Evolutionary conservation across 1,140 invertebrate genomes (phyloP).

Genomic region (Hylyphantes graminicola): DNA sequence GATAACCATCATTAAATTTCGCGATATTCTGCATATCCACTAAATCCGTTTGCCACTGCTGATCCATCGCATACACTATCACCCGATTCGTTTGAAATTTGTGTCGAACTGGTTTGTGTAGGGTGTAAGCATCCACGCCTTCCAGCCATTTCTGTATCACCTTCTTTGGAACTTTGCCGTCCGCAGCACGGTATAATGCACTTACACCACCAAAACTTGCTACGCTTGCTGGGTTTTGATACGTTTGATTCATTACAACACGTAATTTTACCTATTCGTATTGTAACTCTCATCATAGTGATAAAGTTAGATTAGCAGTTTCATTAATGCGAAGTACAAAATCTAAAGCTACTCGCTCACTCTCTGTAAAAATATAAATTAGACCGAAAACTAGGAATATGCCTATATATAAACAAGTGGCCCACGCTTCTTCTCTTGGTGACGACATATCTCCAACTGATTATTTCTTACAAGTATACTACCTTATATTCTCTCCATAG

Average conservation of each 20-base stretch:
- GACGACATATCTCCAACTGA: too few relatives aligned
- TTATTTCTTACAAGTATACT: too few relatives aligned
- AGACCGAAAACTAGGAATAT: too few relatives aligned
- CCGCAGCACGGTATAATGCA: constrained; percentile 15
- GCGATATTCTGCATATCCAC: not conserved
- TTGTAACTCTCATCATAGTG: too few relatives aligned
- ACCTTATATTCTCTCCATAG: too few relatives aligned
- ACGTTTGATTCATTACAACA: constrained; percentile 4
- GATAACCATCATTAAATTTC: constrained; percentile 17
- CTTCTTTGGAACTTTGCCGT: constrained; percentile 7
- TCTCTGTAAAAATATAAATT: too few relatives aligned
- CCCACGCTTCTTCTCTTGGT: too few relatives aligned
- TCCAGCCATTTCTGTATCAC: constrained; percentile 7
- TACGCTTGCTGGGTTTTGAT: not conserved
- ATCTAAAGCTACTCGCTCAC: too few relatives aligned
- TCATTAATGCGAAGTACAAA: too few relatives aligned
- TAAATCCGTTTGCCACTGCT: constrained; percentile 16
- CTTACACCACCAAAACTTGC: constrained; percentile 22
- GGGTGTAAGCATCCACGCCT: constrained; percentile 14
- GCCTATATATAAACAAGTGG: too few relatives aligned
- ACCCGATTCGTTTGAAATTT: constrained; percentile 15
- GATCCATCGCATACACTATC: constrained; percentile 16
- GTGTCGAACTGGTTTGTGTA: constrained; percentile 2
- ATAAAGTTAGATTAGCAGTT: too few relatives aligned
- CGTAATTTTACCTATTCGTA: not conserved